Percentiles rank a stretch among this genome's conserved stretches.
Evolutionary conservation across 1,140 invertebrate genomes (phyloP).

Genomic region (Triops longicaudatus): DNA sequence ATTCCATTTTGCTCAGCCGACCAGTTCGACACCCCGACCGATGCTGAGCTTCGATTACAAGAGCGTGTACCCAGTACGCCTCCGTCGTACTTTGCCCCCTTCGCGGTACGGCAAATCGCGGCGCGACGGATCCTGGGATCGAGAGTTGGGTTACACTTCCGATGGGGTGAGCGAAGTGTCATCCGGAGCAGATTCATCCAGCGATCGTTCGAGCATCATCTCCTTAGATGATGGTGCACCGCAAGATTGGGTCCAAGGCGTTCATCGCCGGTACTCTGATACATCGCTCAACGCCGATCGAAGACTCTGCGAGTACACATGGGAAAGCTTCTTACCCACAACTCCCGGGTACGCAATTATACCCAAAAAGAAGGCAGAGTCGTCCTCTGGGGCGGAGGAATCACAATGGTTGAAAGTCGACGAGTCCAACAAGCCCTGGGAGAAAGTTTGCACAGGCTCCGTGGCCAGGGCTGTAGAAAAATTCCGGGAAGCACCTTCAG

Average conservation of each 20-base stretch:
- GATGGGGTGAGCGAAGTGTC: conserved; percentile 50
- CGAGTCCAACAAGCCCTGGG: conserved; percentile 27
- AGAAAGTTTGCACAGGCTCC: conserved; percentile 30
- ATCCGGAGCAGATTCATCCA: conserved; percentile 44
- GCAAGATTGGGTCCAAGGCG: conserved; percentile 21
- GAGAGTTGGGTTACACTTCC: conserved; percentile 44
- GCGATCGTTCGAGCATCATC: conserved; percentile 47
- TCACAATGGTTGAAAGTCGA: neutral
- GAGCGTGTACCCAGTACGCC: conserved; percentile 2
- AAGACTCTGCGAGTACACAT: conserved; percentile 16
- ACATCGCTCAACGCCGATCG: conserved; percentile 19
- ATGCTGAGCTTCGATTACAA: neutral
- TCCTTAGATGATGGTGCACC: conserved; percentile 43
- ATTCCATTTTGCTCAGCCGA: neutral
- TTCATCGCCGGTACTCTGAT: conserved; percentile 25
- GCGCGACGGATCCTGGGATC: conserved; percentile 32
- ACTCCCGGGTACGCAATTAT: conserved; percentile 1
- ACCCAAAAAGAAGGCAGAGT: neutral
- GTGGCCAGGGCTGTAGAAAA: conserved; percentile 27
- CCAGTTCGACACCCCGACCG: neutral
- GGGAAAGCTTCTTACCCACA: conserved; percentile 25
- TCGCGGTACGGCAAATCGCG: conserved; percentile 17
- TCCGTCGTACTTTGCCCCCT: neutral
- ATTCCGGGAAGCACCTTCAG: conserved; percentile 28
- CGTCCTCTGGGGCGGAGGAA: neutral